These are phyloP conservation scores for Dendrophyllia cribrosa DNA, from an alignment of 64 coral and sea anemone species.

Conservation along the genomic window DNA sequence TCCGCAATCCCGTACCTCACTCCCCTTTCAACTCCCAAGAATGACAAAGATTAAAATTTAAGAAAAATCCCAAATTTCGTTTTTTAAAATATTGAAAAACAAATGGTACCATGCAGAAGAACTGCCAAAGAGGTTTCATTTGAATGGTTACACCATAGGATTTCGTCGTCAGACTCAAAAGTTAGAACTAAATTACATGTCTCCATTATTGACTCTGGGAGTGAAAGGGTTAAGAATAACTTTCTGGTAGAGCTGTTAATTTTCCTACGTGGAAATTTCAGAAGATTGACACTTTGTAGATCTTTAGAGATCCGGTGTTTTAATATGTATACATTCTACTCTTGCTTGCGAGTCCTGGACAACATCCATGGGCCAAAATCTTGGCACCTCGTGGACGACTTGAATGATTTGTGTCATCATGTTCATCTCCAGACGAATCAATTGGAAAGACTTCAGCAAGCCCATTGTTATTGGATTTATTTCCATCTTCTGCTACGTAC, in stretches of 20 bases:
- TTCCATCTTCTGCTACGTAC: slow-evolving; percentile 68
- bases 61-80: too few relatives aligned
- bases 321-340: slow-evolving; percentile 57
- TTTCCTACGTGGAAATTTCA: not conserved
- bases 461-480: slow-evolving; percentile 26
- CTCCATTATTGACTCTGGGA: not conserved
- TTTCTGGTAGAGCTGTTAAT: too few relatives aligned
- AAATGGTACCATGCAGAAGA: too few relatives aligned
- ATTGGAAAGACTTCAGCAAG: slow-evolving; percentile 25
- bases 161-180: too few relatives aligned
- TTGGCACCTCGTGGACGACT: slow-evolving; percentile 61
- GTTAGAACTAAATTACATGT: too few relatives aligned
- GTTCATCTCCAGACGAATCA: slow-evolving; percentile 42
- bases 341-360: slow-evolving; percentile 69
- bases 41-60: too few relatives aligned
- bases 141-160: too few relatives aligned
- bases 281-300: not conserved
- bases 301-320: not conserved
- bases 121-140: too few relatives aligned
- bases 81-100: too few relatives aligned
- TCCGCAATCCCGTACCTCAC: too few relatives aligned
- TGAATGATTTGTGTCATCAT: slow-evolving; percentile 21
- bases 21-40: too few relatives aligned
- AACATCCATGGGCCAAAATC: slow-evolving; percentile 71
- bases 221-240: not conserved